A percentile compares a stretch with the other conserved stretches of the same genome.
phyloP scores from a whole-genome alignment of 2,888 invertebrate genomes.

The Diadegma fenestrale region DNA sequence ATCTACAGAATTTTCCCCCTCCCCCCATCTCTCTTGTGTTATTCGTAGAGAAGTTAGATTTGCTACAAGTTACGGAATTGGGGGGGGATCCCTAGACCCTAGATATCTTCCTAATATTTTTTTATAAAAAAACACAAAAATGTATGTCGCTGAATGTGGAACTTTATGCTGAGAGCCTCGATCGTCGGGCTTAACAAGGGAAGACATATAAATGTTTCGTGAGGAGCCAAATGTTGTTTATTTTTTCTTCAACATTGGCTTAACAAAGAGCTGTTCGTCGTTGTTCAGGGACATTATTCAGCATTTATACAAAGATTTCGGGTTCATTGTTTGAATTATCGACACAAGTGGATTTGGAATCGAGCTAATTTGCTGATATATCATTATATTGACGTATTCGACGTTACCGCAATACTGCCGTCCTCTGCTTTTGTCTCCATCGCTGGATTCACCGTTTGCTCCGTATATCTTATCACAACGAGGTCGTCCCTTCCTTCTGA shows the following conservation, averaged over 20 bases:
- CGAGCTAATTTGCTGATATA: too few species aligned
- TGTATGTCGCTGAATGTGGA: neutral
- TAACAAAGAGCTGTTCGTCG: too few species aligned
- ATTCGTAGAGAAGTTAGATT: neutral
- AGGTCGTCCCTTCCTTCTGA: neutral
- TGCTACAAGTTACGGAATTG: neutral
- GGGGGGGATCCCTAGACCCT: neutral
- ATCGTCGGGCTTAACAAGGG: neutral
- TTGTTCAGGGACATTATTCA: neutral
- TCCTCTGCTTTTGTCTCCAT: constrained; percentile 10
- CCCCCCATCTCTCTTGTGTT: too few species aligned
- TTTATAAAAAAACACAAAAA: neutral
- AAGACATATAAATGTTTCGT: neutral
- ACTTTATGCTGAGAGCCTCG: neutral
- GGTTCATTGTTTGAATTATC: neutral
- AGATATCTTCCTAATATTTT: neutral
- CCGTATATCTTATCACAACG: neutral
- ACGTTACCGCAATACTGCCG: too few species aligned
- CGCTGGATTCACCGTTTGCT: neutral
- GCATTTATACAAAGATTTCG: neutral
- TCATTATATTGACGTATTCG: constrained; percentile 1
- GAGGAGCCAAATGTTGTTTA: neutral
- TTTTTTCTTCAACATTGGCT: too few species aligned
- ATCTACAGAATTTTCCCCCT: neutral
- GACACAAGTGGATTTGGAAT: neutral